Percentiles rank a stretch among this genome's conserved stretches.
phyloP scores from a whole-genome alignment of 2,113 vertebrate genomes.

The Siphamia tubifer region DNA sequence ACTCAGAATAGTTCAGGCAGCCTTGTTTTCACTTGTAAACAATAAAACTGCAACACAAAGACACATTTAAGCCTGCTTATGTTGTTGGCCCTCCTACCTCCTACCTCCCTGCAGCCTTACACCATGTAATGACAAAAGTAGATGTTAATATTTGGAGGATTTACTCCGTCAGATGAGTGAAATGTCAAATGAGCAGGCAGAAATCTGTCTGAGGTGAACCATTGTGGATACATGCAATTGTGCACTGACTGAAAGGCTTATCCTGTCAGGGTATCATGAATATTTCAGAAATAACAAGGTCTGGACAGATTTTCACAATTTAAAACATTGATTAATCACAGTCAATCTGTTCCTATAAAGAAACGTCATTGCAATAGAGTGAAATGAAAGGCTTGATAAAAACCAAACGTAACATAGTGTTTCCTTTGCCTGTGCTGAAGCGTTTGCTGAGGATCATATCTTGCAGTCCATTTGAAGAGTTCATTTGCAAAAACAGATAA shows the following conservation, averaged over 20 bases:
- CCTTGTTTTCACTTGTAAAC: conserved; percentile 2
- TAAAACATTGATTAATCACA: too few relatives aligned
- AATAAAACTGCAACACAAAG: conserved; percentile 10
- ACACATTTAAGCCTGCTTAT: conserved; percentile 13
- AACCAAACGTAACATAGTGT: too few relatives aligned
- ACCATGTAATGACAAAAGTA: background rate
- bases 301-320: background rate
- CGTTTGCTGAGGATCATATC: conserved; percentile 9
- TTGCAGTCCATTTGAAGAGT: background rate
- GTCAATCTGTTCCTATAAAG: background rate
- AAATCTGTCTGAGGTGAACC: background rate
- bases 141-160: background rate
- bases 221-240: background rate
- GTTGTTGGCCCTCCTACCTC: background rate
- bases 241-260: background rate
- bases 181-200: background rate
- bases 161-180: background rate
- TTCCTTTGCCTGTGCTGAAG: conserved; percentile 7
- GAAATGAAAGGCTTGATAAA: too few relatives aligned
- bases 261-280: background rate
- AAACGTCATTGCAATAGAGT: background rate
- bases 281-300: background rate
- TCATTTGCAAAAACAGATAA: too few relatives aligned
- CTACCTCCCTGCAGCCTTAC: conserved; percentile 2
- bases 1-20: conserved; percentile 18